Percentiles rank a stretch among this genome's conserved stretches.
phyloP scores from a whole-genome alignment of 2,113 vertebrate genomes.

The Gymnobelideus leadbeateri region DNA sequence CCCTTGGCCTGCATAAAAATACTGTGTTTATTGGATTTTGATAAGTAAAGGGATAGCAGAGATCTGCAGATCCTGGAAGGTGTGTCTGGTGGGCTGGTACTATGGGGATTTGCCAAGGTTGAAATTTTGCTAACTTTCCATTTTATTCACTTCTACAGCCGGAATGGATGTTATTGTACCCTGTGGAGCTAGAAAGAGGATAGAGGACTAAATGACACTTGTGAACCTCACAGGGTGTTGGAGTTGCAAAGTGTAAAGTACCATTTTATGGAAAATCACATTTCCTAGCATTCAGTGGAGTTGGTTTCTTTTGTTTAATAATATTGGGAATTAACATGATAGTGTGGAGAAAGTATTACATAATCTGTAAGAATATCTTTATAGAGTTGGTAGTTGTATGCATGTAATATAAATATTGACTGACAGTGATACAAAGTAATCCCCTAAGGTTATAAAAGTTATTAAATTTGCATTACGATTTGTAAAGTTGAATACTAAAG shows the following conservation, averaged over 20 bases:
- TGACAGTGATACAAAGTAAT: slow-evolving; percentile 45
- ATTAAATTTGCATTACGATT: slow-evolving; percentile 56
- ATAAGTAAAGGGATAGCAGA: slow-evolving; percentile 9
- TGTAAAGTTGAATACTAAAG: slow-evolving; percentile 57
- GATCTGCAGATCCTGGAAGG: neutral
- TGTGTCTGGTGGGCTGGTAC: neutral
- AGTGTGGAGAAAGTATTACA: slow-evolving; percentile 71
- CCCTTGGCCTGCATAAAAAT: neutral
- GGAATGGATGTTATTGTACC: neutral
- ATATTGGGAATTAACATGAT: slow-evolving; percentile 70
- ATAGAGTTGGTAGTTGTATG: slow-evolving; percentile 37
- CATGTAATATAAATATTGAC: slow-evolving; percentile 72
- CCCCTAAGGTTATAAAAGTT: slow-evolving; percentile 50
- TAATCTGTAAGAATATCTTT: slow-evolving; percentile 71
- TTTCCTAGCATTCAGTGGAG: slow-evolving; percentile 32
- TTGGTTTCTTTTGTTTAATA: slow-evolving; percentile 61
- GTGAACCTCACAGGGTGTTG: neutral
- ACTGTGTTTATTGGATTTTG: slow-evolving; percentile 1
- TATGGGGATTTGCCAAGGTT: neutral
- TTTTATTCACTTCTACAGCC: neutral
- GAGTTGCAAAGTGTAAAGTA: neutral
- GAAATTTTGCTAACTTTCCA: neutral
- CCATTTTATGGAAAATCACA: neutral
- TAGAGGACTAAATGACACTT: neutral
- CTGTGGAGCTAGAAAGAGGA: neutral